Conservation (phyloP, 2,797 vertebrate genomes). For the Rhinoraja longicauda region DNA sequence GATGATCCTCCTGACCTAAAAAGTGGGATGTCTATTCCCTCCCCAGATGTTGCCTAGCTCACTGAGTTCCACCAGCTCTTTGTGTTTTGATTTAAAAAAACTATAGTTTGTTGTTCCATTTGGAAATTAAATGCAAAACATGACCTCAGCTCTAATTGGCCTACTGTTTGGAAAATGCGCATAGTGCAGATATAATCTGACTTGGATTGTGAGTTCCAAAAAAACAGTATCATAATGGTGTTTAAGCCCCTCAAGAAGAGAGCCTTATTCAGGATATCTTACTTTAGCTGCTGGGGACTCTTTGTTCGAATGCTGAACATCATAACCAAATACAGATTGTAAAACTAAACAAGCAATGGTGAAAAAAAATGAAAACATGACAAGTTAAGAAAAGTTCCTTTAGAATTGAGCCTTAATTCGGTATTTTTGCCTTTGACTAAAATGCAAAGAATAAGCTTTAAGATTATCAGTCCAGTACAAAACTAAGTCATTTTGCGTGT, state of each 20-base stretch:
- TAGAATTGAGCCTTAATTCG: background rate
- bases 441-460: background rate
- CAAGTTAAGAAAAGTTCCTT: background rate
- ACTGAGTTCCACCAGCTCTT: no score
- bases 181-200: background rate
- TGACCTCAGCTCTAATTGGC: background rate
- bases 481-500: background rate
- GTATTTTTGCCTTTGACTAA: background rate
- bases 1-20: no score
- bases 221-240: background rate
- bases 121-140: background rate
- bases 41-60: no score
- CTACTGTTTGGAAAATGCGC: background rate
- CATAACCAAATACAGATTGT: background rate
- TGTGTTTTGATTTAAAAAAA: no score
- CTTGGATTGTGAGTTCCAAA: background rate
- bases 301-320: background rate
- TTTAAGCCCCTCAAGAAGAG: background rate
- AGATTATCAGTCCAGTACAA: background rate
- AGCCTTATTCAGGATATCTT: background rate
- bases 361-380: background rate
- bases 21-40: no score
- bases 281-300: background rate
- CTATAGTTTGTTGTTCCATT: background rate
- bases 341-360: background rate